Base-by-base conservation (phyloP, 2,888 invertebrate species). In the Criorhina ranunculi region DNA sequence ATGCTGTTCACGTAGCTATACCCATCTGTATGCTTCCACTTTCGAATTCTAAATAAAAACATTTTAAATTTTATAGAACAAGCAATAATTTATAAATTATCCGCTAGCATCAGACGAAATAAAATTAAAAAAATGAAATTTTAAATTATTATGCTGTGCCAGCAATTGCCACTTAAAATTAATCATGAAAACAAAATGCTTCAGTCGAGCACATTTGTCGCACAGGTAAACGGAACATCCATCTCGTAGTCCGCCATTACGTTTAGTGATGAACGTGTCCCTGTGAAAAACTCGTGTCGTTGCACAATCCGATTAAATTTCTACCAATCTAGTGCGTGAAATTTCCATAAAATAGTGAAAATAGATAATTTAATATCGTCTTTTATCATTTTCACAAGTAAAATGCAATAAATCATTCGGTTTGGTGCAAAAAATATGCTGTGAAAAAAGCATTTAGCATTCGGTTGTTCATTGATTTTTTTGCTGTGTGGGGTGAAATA, bases 261-360 rank as follows among this genome's bases (percentile, higher is more conserved):
- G 88, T 80, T 89, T 88, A 91, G 91, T 91, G 90, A 90, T 91
- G 88, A 91, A 91, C 91, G 91, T 91, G 91, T 90, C 90, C 91
- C 89, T 90, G 89, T 90, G 90, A 91, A 91, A 90, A 91, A 90
- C 89, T 88, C 88, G 88, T 89, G 88, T 89, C 89, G 89, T 89
- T 89, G 89, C 88, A 88, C 88, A 90, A 90, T 89, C 89, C 87
- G 86, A 88, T 88, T 87, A 88, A 89, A 89, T 89, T 90, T 88
- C 87, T 88, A 88, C 87, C 88, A 87, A 89, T 88, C 79, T 51
- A 87, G 87, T 86, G 88, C 69, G 64, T 72, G 53, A 89, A 91
- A 89, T 88, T 88, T 87, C 86, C 86, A 75, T 87, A 89, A 90
- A 90, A 89, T 88, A 88, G 87, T 87, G 86, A 83, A 88, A 89